A percentile compares a stretch with the other conserved stretches of the same genome.
Evolutionary conservation across 2,888 invertebrate genomes (phyloP).

Genomic region (Drosophila emarginata): DNA sequence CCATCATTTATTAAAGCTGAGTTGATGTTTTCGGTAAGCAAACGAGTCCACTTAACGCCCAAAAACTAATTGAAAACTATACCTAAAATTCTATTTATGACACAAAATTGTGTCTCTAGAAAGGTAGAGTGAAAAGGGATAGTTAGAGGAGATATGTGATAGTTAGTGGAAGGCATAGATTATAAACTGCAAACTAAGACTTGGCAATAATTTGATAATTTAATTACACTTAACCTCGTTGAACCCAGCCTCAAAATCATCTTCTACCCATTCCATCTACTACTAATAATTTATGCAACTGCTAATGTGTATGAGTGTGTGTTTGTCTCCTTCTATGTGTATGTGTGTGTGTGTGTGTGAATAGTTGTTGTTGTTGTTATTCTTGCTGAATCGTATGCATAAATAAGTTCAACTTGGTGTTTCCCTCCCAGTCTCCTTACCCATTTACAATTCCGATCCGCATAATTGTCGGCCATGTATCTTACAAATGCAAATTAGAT

Average conservation of each 20-base stretch:
- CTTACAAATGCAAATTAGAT: conserved; percentile 77
- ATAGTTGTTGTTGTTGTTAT: conserved; percentile 56
- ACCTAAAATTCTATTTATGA: conserved; percentile 63
- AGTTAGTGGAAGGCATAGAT: conserved; percentile 36
- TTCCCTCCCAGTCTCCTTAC: conserved; percentile 11
- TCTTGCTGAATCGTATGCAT: conserved; percentile 70
- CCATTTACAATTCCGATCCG: conserved; percentile 30
- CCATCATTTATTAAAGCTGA: conserved; percentile 28
- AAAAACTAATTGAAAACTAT: conserved; percentile 68
- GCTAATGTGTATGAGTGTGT: conserved; percentile 36
- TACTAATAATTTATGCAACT: conserved; percentile 70
- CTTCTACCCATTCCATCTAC: conserved; percentile 6
- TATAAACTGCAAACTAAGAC: conserved; percentile 78
- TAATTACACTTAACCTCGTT: conserved; percentile 76
- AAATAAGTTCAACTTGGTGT: conserved; percentile 61
- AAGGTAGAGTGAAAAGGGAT: not conserved
- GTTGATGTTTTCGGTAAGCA: conserved; percentile 18
- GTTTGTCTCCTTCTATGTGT: not conserved
- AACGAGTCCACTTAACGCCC: conserved; percentile 55
- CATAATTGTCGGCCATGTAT: conserved; percentile 78
- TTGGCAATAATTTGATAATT: conserved; percentile 77
- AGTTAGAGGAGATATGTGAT: not conserved
- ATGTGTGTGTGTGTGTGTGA: conserved; percentile 13
- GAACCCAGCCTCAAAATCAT: conserved; percentile 43
- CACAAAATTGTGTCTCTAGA: conserved; percentile 27